Base-by-base conservation (phyloP, 2,888 invertebrate species). In the Syritta pipiens region DNA sequence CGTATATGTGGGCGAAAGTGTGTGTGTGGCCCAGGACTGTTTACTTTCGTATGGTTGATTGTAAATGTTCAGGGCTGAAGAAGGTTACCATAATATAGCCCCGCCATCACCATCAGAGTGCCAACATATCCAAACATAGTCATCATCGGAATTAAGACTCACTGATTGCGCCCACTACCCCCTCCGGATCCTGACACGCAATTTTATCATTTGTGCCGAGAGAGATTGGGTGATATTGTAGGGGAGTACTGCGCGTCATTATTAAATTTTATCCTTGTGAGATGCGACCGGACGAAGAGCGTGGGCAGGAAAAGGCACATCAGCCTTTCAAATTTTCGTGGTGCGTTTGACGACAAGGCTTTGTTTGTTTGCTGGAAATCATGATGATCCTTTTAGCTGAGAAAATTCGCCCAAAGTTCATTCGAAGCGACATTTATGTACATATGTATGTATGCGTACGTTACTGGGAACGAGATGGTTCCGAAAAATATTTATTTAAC, bases 251-350 rank as follows among this genome's bases (percentile, higher is more conserved):
- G 48, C 42, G 37, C 68, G 49, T 49, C 57, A 32, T 69, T 69
- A 69, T 69, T 59, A 60, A 59, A 69, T 69, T 60, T 35, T 69
- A 59, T 59, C 68, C 51, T 20, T 42, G 40, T 7, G 10, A 49
- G 4, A 10, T 44, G 12, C 24, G 28, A 49, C 63, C 22, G 55
- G 22, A 35, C 44, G 42, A 32, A 35, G 22, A 24, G 17, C n/a
- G n/a, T n/a, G n/a, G n/a, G n/a, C n/a, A n/a, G n/a, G n/a, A n/a
- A n/a, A n/a, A n/a, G n/a, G n/a, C n/a, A n/a, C n/a, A n/a, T n/a
- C n/a, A n/a, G n/a, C n/a, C n/a, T n/a, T n/a, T n/a, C n/a, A n/a
- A n/a, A n/a, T n/a, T 9, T 30, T 28, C 20, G 53, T 46, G 32
- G 53, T 46, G 44, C 44, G 53, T 46, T 40, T 42, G 20, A 22